phyloP scores from a whole-genome alignment of 2,113 vertebrate species.

The Perca schrenkii region DNA sequence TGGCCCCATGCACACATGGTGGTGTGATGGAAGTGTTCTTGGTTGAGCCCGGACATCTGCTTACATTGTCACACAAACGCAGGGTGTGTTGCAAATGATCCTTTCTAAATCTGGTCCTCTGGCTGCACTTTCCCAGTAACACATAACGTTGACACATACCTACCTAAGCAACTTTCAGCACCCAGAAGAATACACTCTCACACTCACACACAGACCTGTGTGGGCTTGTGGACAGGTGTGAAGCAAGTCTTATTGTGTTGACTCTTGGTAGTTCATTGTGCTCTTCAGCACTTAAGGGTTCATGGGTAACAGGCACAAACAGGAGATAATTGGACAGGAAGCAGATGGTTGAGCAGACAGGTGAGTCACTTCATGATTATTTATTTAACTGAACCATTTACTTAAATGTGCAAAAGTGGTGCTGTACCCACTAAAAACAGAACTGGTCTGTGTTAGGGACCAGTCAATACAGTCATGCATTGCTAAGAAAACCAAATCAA shows the following conservation, averaged over 20 bases:
- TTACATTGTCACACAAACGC: conserved; percentile 18
- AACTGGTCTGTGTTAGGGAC: not conserved
- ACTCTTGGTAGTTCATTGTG: conserved; percentile 63
- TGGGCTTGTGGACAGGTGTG: conserved; percentile 50
- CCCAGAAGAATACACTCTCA: conserved; percentile 29
- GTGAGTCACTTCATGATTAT: conserved; percentile 67
- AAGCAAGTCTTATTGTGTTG: conserved; percentile 64
- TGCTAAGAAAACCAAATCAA: not conserved
- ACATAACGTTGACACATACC: conserved; percentile 38
- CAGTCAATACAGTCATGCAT: not conserved
- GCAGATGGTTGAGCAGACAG: conserved; percentile 71
- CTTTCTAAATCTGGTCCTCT: conserved; percentile 57
- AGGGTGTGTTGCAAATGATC: conserved; percentile 30
- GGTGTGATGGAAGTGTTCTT: conserved; percentile 49
- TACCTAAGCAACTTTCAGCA: conserved; percentile 53
- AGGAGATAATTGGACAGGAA: conserved; percentile 73
- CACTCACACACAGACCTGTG: conserved; percentile 31
- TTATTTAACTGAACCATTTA: conserved; percentile 32
- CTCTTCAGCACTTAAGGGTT: conserved; percentile 66
- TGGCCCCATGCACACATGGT: conserved; percentile 47
- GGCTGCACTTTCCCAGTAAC: conserved; percentile 60
- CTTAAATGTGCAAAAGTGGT: not conserved
- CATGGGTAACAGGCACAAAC: conserved; percentile 56
- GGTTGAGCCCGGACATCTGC: conserved; percentile 65
- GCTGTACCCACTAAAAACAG: not conserved